A percentile compares a stretch with the other conserved stretches of the same genome.
Conservation (phyloP, 2,113 vertebrate species). For the Proteles cristata region DNA sequence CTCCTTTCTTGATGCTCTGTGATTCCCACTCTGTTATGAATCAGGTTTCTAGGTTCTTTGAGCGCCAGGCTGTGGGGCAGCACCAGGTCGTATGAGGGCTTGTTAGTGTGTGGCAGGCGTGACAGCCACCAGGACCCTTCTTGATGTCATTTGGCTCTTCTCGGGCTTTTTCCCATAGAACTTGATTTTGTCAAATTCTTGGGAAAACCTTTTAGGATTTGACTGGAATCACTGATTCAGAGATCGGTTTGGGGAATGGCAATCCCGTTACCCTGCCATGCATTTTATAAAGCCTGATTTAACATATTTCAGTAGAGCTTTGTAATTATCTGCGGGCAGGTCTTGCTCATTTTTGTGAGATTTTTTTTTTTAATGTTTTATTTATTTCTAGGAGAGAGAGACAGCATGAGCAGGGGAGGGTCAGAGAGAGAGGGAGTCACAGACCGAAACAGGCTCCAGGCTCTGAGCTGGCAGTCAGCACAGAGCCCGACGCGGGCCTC, state of each 20-base stretch:
- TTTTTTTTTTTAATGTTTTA: not conserved
- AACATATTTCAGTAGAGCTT: not conserved
- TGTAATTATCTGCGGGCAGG: not conserved
- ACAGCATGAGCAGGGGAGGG: too few species aligned
- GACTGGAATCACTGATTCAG: too few species aligned
- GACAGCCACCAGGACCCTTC: not conserved
- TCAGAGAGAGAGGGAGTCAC: too few species aligned
- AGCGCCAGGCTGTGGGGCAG: too few species aligned
- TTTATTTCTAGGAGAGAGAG: too few species aligned
- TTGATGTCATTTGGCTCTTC: not conserved
- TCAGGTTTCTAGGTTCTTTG: not conserved
- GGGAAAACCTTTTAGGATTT: not conserved
- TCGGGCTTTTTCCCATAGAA: not conserved
- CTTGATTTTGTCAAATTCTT: not conserved
- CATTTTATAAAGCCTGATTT: not conserved
- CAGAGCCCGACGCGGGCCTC: too few species aligned
- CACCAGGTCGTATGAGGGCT: too few species aligned
- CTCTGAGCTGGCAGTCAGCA: too few species aligned
- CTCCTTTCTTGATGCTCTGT: not conserved
- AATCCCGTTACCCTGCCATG: accelerated
- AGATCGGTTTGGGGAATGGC: accelerated
- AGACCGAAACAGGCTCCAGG: too few species aligned
- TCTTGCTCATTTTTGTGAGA: not conserved
- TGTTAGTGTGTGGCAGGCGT: too few species aligned
- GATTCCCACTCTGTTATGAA: not conserved